Evolutionary conservation across 2,888 invertebrate genomes (phyloP).

Genomic region (Theretra japonica): DNA sequence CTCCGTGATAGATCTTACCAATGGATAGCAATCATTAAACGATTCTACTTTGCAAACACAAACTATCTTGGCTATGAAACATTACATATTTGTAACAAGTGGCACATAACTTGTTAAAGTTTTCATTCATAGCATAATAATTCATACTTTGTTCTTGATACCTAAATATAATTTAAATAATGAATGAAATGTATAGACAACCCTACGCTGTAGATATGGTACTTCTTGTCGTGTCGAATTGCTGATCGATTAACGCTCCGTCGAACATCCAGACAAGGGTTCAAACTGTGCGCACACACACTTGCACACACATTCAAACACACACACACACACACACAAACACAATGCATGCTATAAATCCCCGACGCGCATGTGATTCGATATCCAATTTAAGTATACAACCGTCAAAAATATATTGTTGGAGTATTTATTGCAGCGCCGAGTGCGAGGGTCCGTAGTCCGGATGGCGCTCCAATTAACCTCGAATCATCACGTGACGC

Average conservation of each 20-base stretch:
- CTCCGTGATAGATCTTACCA: no score
- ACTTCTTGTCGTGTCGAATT: slow-evolving; percentile 40
- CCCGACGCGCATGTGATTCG: neutral
- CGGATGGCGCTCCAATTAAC: slow-evolving; percentile 1
- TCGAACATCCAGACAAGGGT: slow-evolving; percentile 26
- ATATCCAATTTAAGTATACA: slow-evolving; percentile 8
- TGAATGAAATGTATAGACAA: slow-evolving; percentile 25
- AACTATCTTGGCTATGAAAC: no score
- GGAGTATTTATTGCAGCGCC: slow-evolving; percentile 7
- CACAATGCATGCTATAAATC: neutral
- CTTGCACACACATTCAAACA: neutral
- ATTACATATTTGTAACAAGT: no score
- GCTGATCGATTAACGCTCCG: slow-evolving; percentile 41
- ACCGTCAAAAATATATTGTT: slow-evolving; percentile 22
- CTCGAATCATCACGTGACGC: neutral
- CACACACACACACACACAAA: neutral
- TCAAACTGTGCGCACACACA: slow-evolving; percentile 14
- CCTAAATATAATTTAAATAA: neutral
- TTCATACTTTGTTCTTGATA: no score
- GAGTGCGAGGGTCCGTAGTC: slow-evolving; percentile 3
- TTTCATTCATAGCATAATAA: no score
- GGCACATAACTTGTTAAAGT: no score
- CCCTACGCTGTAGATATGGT: slow-evolving; percentile 32
- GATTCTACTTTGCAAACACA: no score
- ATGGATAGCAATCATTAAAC: no score